These are phyloP conservation scores for Delphinapterus leucas DNA, from an alignment of 2,113 vertebrate genomes.

Conservation along the genomic window DNA sequence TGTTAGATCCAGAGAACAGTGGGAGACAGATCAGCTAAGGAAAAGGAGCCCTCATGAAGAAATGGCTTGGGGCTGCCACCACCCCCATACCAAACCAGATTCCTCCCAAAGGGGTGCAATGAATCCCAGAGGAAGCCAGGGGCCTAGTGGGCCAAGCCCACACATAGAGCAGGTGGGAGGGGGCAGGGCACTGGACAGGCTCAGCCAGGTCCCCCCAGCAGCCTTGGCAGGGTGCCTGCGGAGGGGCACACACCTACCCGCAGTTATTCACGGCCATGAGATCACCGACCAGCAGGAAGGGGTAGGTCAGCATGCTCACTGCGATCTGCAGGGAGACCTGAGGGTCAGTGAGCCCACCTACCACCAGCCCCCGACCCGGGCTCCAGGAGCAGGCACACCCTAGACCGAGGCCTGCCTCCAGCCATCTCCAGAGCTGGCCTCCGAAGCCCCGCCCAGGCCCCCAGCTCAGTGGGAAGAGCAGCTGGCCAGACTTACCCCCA, in stretches of 20 bases:
- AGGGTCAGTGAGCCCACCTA: not conserved
- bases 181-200: not conserved
- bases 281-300: slow-evolving; percentile 91
- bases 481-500: slow-evolving; percentile 85
- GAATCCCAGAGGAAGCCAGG: not conserved
- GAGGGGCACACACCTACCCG: slow-evolving; percentile 83
- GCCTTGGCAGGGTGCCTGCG: not conserved
- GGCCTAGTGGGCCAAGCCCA: not conserved
- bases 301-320: slow-evolving; percentile 91
- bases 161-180: fast-evolving
- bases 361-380: fast-evolving
- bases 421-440: not conserved
- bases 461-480: not conserved
- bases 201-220: not conserved
- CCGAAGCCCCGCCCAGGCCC: not conserved
- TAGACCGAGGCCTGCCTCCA: fast-evolving
- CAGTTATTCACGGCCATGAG: slow-evolving; percentile 95
- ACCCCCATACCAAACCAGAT: not conserved
- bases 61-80: not conserved
- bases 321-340: slow-evolving; percentile 83
- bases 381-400: not conserved
- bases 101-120: not conserved
- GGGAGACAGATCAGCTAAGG: not conserved
- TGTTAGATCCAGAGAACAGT: not conserved
- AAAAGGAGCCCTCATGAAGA: no score